Evolutionary conservation across 2,113 vertebrate species (phyloP).

Genomic region (Oncorhynchus nerka): DNA sequence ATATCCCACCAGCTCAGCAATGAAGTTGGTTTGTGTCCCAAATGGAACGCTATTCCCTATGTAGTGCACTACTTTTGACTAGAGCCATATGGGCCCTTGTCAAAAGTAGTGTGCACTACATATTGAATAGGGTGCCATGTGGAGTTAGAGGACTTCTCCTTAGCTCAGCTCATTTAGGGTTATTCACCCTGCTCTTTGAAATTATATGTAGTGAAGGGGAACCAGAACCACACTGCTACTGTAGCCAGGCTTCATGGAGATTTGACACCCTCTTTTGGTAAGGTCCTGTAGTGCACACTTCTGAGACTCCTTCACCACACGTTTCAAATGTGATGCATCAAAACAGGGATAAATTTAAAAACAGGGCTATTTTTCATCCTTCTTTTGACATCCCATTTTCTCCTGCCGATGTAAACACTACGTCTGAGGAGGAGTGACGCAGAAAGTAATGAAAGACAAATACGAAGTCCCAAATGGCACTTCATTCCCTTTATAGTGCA

Average conservation of each 20-base stretch:
- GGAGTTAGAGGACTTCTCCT: background rate
- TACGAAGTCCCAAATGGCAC: background rate
- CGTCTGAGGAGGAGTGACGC: background rate
- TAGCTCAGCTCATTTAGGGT: background rate
- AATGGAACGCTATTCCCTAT: too few species aligned
- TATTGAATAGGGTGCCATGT: constrained; percentile 7
- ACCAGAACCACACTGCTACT: background rate
- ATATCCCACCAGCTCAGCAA: constrained; percentile 37
- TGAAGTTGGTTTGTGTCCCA: too few species aligned
- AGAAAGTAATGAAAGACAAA: background rate
- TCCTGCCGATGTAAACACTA: background rate
- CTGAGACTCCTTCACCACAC: background rate
- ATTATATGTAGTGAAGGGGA: constrained; percentile 30
- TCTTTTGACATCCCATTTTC: background rate
- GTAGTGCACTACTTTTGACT: too few species aligned
- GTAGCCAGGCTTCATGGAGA: constrained; percentile 8
- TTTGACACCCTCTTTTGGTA: constrained; percentile 35
- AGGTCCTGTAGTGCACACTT: constrained; percentile 13
- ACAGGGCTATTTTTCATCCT: background rate
- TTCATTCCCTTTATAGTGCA: too few species aligned
- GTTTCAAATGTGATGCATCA: constrained; percentile 2
- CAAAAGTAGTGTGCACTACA: too few species aligned
- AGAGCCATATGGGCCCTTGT: too few species aligned
- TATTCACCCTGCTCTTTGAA: constrained; percentile 19
- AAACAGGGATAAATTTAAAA: background rate